Evolutionary conservation across 1,140 invertebrate genomes (phyloP), one percentile per base, ranked within the genome.

Genomic region (Leptoteleia sp.): DNA sequence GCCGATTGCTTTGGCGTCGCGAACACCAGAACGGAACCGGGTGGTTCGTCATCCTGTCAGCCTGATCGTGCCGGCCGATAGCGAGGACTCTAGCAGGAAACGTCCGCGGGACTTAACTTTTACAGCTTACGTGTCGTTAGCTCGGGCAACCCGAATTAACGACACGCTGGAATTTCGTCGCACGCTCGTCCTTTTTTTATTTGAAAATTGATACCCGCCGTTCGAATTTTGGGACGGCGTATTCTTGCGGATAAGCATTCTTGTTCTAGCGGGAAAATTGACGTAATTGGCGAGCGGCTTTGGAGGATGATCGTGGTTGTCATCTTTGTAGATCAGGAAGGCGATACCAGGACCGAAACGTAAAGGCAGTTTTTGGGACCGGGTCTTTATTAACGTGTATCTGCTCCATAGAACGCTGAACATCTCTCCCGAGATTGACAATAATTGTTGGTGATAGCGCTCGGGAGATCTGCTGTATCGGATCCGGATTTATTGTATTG

Each of bases 41-140:
- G 75, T 81, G 83, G 83, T 83, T 83, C 77, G 81, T 78, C 79
- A 67, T 68, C 54, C 73, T 83, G 80, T 82, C 80, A 83, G 79
- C 54, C 42, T 71, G 77, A 84, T 84, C 78, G 76, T 79, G 71
- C 57, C 62, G 16, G 19, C 4, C 59, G 79, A 75, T 77, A 75
- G 52, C 45, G 33, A 55, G 59, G 40, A 65, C 59, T 76, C 72
- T 50, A 70, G 72, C 78, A 80, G 78, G 78, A 80, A 80, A 80
- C 47, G 67, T 78, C 79, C 67, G 65, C 71, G 61, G 52, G 59
- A 75, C 57, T 81, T 76, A 71, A 61, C 71, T 81, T 76, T 70
- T 77, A 78, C 70, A 68, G 65, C 79, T 77, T 76, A 79, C 65
- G 77, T 73, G 71, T 75, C 73, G 73, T 76, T 70, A 70, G 33